Evolutionary conservation across 2,888 invertebrate species (phyloP), one percentile per base, ranked within the genome.

Genomic region (Deilephila porcellus): DNA sequence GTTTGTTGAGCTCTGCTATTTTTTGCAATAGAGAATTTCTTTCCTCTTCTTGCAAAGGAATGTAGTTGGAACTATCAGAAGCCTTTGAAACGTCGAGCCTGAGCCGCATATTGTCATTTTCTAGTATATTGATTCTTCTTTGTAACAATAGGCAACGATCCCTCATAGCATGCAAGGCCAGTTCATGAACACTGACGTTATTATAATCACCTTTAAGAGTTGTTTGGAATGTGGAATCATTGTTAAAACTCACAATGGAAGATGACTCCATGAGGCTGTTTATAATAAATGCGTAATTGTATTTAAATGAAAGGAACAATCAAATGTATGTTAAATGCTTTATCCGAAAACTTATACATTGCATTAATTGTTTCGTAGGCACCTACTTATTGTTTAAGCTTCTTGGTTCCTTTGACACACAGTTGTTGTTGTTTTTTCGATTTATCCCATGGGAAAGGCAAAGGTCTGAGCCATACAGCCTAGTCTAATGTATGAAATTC

Each of bases 131-230:
- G 71, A 98, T 95, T 82, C 97, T 95, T 77, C 96, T 95, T 87
- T 98, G 97, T 64, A 98, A 91, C 74, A 96, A 95, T 85, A 97
- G 95, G 90, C 98, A 98, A 71, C 98, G 95, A 88, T 98, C 98
- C 87, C 97, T 96, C 96, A 98, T 96, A 17, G 97, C 98, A 87
- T 97, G 96, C 75, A 98, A 94, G 3, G 98, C 98, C 74, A 97
- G 95, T 90, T 97, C 96, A 75, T 97, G 92, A 4, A 97, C 97
- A 88, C 95, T 95, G 64, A 96, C 93, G 77, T 92, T 91, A 76
- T 88, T 91, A 76, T 81, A 88, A 34, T 94, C 94, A 8, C 85
- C 88, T 86, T 94, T 94, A 60, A 92, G 75, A 17, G 93, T 93
- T n/a, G 87, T 86, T 84, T 94, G 93, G 71, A 91, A 90, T 72